These are phyloP conservation scores for Arbacia lixula DNA, from an alignment of 53 echinoderm and acorn worm species.

Conservation along the genomic window DNA sequence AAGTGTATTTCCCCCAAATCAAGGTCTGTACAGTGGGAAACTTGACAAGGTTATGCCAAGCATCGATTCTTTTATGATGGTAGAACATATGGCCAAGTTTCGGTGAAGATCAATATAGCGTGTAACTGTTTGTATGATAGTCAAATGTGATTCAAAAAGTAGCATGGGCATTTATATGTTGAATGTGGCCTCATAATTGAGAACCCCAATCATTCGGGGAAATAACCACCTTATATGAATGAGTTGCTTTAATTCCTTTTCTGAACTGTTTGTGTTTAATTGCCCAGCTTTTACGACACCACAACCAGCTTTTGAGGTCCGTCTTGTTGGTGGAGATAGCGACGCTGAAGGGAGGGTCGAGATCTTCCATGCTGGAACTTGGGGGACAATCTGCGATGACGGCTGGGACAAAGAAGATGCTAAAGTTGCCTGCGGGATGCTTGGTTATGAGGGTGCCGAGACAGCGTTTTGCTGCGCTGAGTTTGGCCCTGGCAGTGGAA, in stretches of 20 bases:
- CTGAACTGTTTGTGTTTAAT: neutral
- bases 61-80: too few relatives aligned
- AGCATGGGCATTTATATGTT: too few relatives aligned
- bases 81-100: too few relatives aligned
- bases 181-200: too few relatives aligned
- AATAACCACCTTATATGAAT: neutral
- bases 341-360: constrained; percentile 22
- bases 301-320: neutral
- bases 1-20: too few relatives aligned
- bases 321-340: constrained; percentile 9
- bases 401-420: neutral
- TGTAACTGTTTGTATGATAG: too few relatives aligned
- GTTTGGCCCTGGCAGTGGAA: neutral
- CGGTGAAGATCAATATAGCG: too few relatives aligned
- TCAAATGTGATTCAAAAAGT: too few relatives aligned
- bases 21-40: too few relatives aligned
- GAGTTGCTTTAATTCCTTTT: neutral
- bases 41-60: too few relatives aligned
- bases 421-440: constrained; percentile 4
- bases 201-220: too few relatives aligned
- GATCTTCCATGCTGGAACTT: neutral
- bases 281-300: neutral
- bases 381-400: neutral
- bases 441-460: neutral
- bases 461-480: neutral